Evolutionary conservation across 2,888 invertebrate genomes (phyloP).

Genomic region (Portevinia maculata): DNA sequence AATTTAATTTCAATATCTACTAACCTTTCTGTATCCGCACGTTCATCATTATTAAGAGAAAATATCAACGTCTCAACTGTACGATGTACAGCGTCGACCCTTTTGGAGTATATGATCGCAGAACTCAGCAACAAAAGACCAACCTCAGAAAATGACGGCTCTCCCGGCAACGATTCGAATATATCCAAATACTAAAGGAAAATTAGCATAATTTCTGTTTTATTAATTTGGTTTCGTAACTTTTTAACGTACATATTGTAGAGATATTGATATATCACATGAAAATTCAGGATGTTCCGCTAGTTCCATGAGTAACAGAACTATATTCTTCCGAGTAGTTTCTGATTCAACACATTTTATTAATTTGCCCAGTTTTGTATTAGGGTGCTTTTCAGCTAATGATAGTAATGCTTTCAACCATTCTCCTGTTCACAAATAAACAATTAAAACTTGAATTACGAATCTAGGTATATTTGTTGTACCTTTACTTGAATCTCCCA

Average conservation of each 20-base stretch:
- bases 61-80: slow-evolving; percentile 77
- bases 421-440: background rate
- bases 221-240: background rate
- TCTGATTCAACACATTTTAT: slow-evolving; percentile 77
- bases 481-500: too few relatives aligned
- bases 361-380: slow-evolving; percentile 78
- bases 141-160: slow-evolving; percentile 75
- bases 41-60: slow-evolving; percentile 68
- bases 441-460: too few relatives aligned
- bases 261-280: slow-evolving; percentile 78
- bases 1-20: background rate
- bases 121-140: slow-evolving; percentile 78
- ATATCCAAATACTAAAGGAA: slow-evolving; percentile 78
- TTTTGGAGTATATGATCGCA: slow-evolving; percentile 79
- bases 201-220: background rate
- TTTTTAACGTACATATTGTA: slow-evolving; percentile 78
- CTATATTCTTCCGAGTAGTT: slow-evolving; percentile 76
- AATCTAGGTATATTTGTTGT: too few relatives aligned
- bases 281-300: slow-evolving; percentile 79
- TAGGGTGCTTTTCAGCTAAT: slow-evolving; percentile 77
- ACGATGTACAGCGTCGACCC: slow-evolving; percentile 79
- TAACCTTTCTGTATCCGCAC: background rate
- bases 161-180: slow-evolving; percentile 74
- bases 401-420: slow-evolving; percentile 66
- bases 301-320: slow-evolving; percentile 78